Conservation (phyloP, 2,113 vertebrate species). For the Nematolebias whitei region DNA sequence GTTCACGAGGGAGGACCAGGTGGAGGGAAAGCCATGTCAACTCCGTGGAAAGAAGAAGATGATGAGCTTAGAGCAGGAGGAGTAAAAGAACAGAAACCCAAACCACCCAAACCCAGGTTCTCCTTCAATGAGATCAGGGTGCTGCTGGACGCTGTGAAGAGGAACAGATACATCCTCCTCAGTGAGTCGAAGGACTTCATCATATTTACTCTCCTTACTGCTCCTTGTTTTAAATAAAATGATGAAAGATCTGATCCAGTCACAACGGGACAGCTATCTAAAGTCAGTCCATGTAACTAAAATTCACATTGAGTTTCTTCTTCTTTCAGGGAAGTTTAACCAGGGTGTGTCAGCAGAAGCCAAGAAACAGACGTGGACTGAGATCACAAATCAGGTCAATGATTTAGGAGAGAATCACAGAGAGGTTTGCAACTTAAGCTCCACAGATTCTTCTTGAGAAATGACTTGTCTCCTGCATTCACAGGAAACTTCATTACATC, state of each 20-base stretch:
- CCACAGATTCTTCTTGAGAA: too few relatives aligned
- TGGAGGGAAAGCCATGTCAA: constrained; percentile 23
- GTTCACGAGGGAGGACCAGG: not conserved
- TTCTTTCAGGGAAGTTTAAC: constrained; percentile 69
- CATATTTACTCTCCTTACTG: too few relatives aligned
- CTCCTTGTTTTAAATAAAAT: not conserved
- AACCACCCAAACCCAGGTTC: constrained; percentile 68
- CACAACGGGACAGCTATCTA: too few relatives aligned
- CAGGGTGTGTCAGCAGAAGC: constrained; percentile 61
- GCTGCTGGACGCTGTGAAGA: constrained; percentile 70
- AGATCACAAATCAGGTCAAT: constrained; percentile 73
- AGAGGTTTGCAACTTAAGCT: constrained; percentile 52
- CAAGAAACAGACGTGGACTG: constrained; percentile 71
- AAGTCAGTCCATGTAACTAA: not conserved
- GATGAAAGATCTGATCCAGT: too few relatives aligned
- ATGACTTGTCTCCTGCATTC: too few relatives aligned
- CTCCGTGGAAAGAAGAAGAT: constrained; percentile 46
- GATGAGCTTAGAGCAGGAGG: constrained; percentile 38
- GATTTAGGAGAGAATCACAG: constrained; percentile 66
- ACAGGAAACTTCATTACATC: too few relatives aligned
- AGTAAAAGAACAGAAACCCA: constrained; percentile 26
- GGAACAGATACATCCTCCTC: constrained; percentile 71
- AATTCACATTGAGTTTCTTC: not conserved
- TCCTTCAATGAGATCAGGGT: constrained; percentile 63
- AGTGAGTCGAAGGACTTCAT: constrained; percentile 52